Percentiles rank a stretch among this genome's conserved stretches.
Conservation (phyloP, 2,113 vertebrate genomes). For the Scatophagus argus region DNA sequence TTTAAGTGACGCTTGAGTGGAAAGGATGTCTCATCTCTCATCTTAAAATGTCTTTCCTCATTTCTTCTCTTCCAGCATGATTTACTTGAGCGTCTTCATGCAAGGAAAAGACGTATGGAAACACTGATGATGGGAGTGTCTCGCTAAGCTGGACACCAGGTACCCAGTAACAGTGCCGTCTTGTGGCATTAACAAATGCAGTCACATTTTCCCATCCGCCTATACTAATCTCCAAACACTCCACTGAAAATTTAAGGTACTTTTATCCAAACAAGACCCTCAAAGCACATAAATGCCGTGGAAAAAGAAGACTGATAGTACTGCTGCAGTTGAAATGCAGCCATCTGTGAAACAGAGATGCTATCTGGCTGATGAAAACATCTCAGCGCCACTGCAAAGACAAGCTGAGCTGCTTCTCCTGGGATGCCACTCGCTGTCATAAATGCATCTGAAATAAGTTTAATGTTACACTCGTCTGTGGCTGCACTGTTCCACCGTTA, state of each 20-base stretch:
- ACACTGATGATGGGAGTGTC: no score
- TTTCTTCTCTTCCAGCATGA: no score
- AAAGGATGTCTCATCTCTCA: no score
- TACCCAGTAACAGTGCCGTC: no score
- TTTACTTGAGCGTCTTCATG: no score
- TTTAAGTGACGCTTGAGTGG: no score
- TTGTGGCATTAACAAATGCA: no score
- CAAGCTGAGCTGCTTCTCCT: slow-evolving; percentile 17
- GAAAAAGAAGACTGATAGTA: not conserved
- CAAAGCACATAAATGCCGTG: not conserved
- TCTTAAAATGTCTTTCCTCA: no score
- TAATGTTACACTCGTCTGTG: slow-evolving; percentile 20
- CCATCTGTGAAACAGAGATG: no score
- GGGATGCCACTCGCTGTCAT: not conserved
- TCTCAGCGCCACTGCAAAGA: not conserved
- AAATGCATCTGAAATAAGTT: slow-evolving; percentile 8
- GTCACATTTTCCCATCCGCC: no score
- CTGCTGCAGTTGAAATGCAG: not conserved
- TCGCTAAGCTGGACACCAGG: no score
- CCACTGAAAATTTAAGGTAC: not conserved
- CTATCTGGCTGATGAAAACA: slow-evolving; percentile 10
- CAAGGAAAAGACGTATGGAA: no score
- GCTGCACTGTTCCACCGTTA: slow-evolving; percentile 5
- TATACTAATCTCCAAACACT: not conserved
- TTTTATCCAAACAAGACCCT: not conserved